Evolutionary conservation across 53 echinoderm and acorn worm species (phyloP), one percentile per base, ranked within the genome.

Genomic region (Glandiceps talaboti): DNA sequence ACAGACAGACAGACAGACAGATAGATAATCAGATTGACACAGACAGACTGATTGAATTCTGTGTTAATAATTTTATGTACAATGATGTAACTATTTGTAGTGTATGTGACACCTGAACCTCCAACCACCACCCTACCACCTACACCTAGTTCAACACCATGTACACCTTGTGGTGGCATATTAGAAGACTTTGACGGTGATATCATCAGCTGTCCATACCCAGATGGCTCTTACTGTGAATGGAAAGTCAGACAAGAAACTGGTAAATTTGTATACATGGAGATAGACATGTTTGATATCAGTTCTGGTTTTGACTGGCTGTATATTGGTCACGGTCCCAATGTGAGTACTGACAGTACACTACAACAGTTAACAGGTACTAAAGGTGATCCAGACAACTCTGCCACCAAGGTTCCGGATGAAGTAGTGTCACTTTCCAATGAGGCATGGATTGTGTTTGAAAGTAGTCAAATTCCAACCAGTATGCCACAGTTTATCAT

Each of bases 171-270:
- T 20, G 64, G 64, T 45, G 64, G 64, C 6, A 45, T 20, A 6
- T 45, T 45, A 20, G 64, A 45, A 45, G 64, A 45, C 20, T 6
- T 12, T 45, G 64, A 20, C 64, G 64, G 6, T 45, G 6, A 6
- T 12, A 45, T 45, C 64, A 45, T 45, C 64, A 45, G 64, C 64
- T 45, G 64, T 20, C 80, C 80, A 73, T 80, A 80, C 73, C 73
- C 73, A 80, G 80, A 80, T 73, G 73, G 73, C 29, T 29, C 28
- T 30, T 29, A 73, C 28, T 80, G 73, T 14, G 27, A 73, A 73
- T 80, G 80, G 80, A 29, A 73, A 10, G 64, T 80, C 1, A 27
- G 0, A 27, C 64, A 29, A 28, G 45, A 33, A 1, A 28, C 6
- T 27, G 73, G 64, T 30, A 80, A 14, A 73, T 64, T 27, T 80